Conservation (phyloP, 2,888 invertebrate genomes). For the Malachius bipustulatus region DNA sequence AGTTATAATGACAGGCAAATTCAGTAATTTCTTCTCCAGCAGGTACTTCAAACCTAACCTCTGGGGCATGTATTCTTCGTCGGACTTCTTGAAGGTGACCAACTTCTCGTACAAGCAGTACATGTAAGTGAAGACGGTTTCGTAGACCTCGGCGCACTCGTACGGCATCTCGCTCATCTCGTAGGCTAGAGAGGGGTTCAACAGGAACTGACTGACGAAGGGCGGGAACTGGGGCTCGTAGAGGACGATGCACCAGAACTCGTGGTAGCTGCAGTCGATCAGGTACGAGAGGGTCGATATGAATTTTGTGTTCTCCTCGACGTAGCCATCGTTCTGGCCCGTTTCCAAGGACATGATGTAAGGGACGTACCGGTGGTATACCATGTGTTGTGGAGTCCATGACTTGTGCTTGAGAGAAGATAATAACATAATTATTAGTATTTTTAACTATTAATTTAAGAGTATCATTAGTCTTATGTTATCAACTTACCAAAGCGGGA, state of each 20-base stretch:
- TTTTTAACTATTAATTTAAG: background rate
- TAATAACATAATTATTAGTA: too few species aligned
- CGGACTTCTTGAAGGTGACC: slow-evolving; percentile 64
- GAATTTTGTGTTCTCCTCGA: slow-evolving; percentile 26
- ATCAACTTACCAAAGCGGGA: slow-evolving; percentile 28
- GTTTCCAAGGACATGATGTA: slow-evolving; percentile 24
- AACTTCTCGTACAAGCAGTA: slow-evolving; percentile 64
- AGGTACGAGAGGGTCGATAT: slow-evolving; percentile 29
- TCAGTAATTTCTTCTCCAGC: slow-evolving; percentile 28
- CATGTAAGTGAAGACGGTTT: slow-evolving; percentile 50
- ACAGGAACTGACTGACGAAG: slow-evolving; percentile 29
- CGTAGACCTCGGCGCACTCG: slow-evolving; percentile 40
- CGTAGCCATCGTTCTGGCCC: slow-evolving; percentile 27
- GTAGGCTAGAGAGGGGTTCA: slow-evolving; percentile 33
- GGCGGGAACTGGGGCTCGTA: slow-evolving; percentile 26
- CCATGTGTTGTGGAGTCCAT: slow-evolving; percentile 28
- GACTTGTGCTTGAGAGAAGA: slow-evolving; percentile 22
- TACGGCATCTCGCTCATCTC: slow-evolving; percentile 32
- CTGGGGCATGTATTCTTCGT: slow-evolving; percentile 31
- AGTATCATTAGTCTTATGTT: too few species aligned
- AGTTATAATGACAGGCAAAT: slow-evolving; percentile 28
- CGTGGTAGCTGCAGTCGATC: slow-evolving; percentile 31
- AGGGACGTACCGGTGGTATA: slow-evolving; percentile 27
- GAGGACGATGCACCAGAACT: slow-evolving; percentile 35
- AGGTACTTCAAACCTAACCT: slow-evolving; percentile 26